Conservation (phyloP, 2,797 vertebrate species). For the Pterois miles region DNA sequence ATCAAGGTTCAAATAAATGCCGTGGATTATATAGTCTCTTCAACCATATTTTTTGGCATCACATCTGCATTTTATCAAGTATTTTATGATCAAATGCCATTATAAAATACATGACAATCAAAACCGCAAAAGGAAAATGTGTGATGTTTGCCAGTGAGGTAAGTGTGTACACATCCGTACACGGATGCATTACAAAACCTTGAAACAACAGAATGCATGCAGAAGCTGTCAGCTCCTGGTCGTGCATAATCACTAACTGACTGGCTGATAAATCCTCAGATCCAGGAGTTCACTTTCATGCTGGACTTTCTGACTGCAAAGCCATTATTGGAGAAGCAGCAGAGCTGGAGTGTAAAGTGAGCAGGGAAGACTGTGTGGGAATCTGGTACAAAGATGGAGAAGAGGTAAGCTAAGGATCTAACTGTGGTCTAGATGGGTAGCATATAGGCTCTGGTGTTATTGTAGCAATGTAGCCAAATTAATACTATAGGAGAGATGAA, state of each 20-base stretch:
- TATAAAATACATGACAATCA: slow-evolving; percentile 48
- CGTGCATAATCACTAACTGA: slow-evolving; percentile 34
- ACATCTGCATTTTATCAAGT: slow-evolving; percentile 41
- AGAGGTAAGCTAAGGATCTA: slow-evolving; percentile 78
- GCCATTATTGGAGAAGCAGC: slow-evolving; percentile 83
- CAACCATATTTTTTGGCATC: slow-evolving; percentile 11
- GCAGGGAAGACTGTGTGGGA: slow-evolving; percentile 83
- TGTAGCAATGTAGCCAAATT: background rate
- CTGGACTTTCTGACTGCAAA: slow-evolving; percentile 84
- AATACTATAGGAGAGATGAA: no score
- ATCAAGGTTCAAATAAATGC: slow-evolving; percentile 7
- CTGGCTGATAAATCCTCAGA: slow-evolving; percentile 76
- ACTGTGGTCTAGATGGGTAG: background rate
- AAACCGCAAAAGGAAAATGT: slow-evolving; percentile 17
- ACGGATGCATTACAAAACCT: slow-evolving; percentile 30
- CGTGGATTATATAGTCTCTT: background rate
- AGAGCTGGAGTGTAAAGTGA: slow-evolving; percentile 87
- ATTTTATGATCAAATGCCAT: slow-evolving; percentile 26
- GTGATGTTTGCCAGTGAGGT: slow-evolving; percentile 32
- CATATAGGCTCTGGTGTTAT: background rate
- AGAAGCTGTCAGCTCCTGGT: background rate
- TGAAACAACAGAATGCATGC: background rate
- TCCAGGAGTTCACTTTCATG: slow-evolving; percentile 83
- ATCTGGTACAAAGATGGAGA: slow-evolving; percentile 90
- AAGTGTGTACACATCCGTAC: slow-evolving; percentile 50